phyloP scores from a whole-genome alignment of 2,797 vertebrate genomes.

The Chiroxiphia lanceolata region DNA sequence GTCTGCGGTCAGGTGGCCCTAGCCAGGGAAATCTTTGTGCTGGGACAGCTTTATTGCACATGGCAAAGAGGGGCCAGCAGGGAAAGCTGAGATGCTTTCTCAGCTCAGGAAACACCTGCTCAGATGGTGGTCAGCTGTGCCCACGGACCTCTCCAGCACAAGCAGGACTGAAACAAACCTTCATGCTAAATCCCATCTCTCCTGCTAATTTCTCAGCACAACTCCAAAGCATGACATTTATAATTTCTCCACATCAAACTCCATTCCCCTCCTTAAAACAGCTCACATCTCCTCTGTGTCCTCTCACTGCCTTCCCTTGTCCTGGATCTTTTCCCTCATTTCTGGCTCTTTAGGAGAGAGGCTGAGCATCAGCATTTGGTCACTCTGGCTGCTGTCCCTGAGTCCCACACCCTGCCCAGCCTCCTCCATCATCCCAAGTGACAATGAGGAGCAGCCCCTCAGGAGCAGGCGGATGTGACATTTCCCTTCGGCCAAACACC shows the following conservation, averaged over 20 bases:
- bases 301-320: background rate
- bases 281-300: background rate
- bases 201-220: background rate
- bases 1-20: background rate
- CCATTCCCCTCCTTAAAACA: background rate
- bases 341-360: background rate
- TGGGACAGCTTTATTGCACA: background rate
- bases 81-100: background rate
- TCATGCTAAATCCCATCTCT: background rate
- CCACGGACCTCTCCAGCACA: background rate
- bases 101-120: rapidly evolving
- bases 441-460: rapidly evolving
- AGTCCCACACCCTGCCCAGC: background rate
- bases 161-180: background rate
- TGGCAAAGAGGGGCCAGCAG: background rate
- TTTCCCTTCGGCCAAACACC: background rate
- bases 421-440: rapidly evolving
- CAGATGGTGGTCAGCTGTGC: background rate
- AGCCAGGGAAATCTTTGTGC: background rate
- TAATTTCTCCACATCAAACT: background rate
- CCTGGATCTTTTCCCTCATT: background rate
- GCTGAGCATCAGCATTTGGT: background rate
- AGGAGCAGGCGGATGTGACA: background rate
- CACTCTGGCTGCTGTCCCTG: rapidly evolving
- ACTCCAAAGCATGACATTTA: background rate